Percentiles rank a stretch among this genome's conserved stretches.
phyloP scores from a whole-genome alignment of 2,888 invertebrate species.

The Punctoribates punctum region DNA sequence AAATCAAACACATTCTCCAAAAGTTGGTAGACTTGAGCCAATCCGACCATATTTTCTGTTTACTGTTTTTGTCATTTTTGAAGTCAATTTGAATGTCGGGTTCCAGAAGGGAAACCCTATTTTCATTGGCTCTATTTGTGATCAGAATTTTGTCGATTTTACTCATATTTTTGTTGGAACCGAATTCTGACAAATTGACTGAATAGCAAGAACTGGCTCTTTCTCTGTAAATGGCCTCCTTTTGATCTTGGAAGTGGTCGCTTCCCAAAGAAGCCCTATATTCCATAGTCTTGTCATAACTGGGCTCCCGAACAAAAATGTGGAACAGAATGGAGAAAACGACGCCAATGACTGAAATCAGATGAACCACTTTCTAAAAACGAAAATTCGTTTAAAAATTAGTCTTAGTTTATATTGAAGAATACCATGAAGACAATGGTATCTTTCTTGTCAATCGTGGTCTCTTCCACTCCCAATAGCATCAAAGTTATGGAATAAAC shows the following conservation, averaged over 20 bases:
- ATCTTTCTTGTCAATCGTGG: conserved; percentile 48
- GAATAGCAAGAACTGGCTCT: conserved; percentile 16
- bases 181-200: conserved; percentile 29
- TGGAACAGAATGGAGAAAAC: conserved; percentile 69
- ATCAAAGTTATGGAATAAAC: conserved; percentile 76
- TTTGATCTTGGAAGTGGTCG: conserved; percentile 1
- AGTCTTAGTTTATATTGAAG: not conserved
- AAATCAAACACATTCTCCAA: conserved; percentile 68
- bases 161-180: not conserved
- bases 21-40: conserved; percentile 35
- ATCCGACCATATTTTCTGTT: conserved; percentile 29
- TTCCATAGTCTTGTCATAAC: conserved; percentile 24
- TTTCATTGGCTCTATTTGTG: not conserved
- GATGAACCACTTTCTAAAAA: conserved; percentile 65
- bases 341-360: conserved; percentile 66
- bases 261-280: not conserved
- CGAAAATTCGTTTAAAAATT: not conserved
- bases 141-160: not conserved
- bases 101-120: conserved; percentile 25
- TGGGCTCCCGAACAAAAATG: conserved; percentile 62
- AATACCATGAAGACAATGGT: conserved; percentile 39
- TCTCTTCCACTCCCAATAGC: conserved; percentile 60
- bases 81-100: not conserved
- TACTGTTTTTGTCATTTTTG: not conserved
- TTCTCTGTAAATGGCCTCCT: not conserved